phyloP scores from a whole-genome alignment of 1,140 invertebrate species.

The Drosophila chauvacae region DNA sequence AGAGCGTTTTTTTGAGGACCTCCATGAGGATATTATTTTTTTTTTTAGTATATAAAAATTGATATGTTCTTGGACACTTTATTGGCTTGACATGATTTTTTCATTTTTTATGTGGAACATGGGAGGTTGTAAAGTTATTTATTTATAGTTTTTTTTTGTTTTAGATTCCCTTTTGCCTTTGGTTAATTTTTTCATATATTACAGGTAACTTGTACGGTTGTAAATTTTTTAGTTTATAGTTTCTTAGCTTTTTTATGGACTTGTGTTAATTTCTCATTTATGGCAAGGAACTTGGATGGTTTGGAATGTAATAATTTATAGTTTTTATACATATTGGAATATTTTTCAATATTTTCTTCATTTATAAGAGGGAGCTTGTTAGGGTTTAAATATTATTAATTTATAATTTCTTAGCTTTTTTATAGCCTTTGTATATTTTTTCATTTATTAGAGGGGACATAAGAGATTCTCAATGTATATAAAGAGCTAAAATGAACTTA shows the following conservation, averaged over 20 bases:
- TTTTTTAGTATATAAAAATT: neutral
- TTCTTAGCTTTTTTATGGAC: neutral
- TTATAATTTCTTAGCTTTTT: too few relatives aligned
- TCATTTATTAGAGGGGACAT: too few relatives aligned
- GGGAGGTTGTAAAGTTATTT: neutral
- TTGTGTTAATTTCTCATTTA: neutral
- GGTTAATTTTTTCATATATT: neutral
- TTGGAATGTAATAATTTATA: too few relatives aligned
- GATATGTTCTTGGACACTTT: neutral
- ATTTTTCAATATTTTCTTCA: neutral
- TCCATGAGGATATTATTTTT: neutral
- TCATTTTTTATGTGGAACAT: neutral
- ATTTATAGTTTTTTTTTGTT: neutral
- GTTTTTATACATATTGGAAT: too few relatives aligned
- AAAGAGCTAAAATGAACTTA: too few relatives aligned
- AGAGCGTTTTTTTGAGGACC: neutral
- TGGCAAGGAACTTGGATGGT: neutral
- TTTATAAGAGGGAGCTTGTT: neutral
- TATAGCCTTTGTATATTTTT: too few relatives aligned
- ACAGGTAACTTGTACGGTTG: neutral
- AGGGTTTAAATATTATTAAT: neutral
- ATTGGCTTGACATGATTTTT: neutral
- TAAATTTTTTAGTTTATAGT: neutral
- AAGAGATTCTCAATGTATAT: too few relatives aligned
- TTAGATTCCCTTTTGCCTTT: neutral